phyloP scores from a whole-genome alignment of 2,888 invertebrate genomes.

The Eurytoma californica region DNA sequence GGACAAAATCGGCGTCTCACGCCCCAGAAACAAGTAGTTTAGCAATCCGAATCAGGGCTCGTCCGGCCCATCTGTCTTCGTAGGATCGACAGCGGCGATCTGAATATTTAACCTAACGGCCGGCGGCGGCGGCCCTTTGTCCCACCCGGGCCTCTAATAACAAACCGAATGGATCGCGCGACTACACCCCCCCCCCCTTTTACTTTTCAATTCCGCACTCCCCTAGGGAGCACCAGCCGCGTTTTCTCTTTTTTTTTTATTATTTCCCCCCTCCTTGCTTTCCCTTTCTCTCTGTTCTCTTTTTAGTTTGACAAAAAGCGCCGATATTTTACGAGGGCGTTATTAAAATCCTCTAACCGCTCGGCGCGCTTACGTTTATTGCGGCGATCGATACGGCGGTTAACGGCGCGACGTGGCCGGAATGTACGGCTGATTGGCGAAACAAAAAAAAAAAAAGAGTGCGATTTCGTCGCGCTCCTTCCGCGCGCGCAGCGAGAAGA shows the following conservation, averaged over 20 bases:
- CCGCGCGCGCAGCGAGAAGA: too few species aligned
- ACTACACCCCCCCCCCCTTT: too few species aligned
- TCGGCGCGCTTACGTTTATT: neutral
- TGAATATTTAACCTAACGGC: slow-evolving; percentile 18
- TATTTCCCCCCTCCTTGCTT: neutral
- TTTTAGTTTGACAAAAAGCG: neutral
- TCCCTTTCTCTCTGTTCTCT: neutral
- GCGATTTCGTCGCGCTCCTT: too few species aligned
- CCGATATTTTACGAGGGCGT: neutral
- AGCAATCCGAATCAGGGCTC: slow-evolving; percentile 20
- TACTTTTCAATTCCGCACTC: too few species aligned
- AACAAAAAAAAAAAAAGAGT: too few species aligned
- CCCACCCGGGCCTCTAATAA: too few species aligned
- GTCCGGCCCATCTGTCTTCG: slow-evolving; percentile 36
- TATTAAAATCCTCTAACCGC: slow-evolving; percentile 5
- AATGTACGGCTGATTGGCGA: too few species aligned
- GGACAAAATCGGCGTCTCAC: neutral
- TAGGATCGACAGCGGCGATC: slow-evolving; percentile 26
- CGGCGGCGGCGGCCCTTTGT: too few species aligned
- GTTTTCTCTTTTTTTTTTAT: too few species aligned
- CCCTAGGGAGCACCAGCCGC: too few species aligned
- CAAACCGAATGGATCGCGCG: too few species aligned
- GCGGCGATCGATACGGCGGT: neutral
- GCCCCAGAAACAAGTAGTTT: neutral
- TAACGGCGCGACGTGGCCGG: too few species aligned